Base-by-base conservation (phyloP, 2,113 vertebrate genomes). In the Anolis sagrei region DNA sequence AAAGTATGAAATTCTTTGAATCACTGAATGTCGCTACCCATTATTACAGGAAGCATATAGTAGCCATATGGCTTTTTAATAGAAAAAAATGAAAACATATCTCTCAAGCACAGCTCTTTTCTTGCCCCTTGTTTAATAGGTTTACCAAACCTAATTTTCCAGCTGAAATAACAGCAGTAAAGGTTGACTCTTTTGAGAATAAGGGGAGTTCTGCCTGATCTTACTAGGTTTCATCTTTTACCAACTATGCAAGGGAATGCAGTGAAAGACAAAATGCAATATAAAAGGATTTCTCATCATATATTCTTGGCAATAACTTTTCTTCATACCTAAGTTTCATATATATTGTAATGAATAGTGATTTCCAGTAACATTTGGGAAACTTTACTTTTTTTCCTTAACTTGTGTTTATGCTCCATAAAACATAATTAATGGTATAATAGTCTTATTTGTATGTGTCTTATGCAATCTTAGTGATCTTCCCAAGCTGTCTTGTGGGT, bases 61-160 rank as follows among this genome's bases (percentile, higher is more conserved):
- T 89, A 90, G 87, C 82, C 51, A 89, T 81, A 75, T 75, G 76
- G 27, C 81, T 87, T 87, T 90, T 23, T 49, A 77, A 34, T 51
- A 32, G 13, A 49, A 44, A 81, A n/a, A 13, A 54, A n/a, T 51
- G n/a, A 64, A 73, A 78, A n/a, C 8, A 75, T 48, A 83, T 64
- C 21, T 44, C 70, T 84, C 54, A 69, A 61, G n/a, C 70, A 21
- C 66, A 82, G 49, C 48, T 61, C 54, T 58, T 80, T 84, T 79
- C 72, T 90, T 48, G 89, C 81, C 34, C 36, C 80, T 89, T 61
- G 58, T 91, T 21, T 86, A 75, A 80, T 76, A 87, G 83, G 29
- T 72, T 89, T 84, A 77, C 66, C 76, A 90, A 85, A 90, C 79
- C 75, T 0, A 32, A 84, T 93, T 93, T 90, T 89, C 76, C 83